Percentiles rank a stretch among this genome's conserved stretches.
phyloP scores from a whole-genome alignment of 2,113 vertebrate genomes.

The Puntigrus tetrazona region DNA sequence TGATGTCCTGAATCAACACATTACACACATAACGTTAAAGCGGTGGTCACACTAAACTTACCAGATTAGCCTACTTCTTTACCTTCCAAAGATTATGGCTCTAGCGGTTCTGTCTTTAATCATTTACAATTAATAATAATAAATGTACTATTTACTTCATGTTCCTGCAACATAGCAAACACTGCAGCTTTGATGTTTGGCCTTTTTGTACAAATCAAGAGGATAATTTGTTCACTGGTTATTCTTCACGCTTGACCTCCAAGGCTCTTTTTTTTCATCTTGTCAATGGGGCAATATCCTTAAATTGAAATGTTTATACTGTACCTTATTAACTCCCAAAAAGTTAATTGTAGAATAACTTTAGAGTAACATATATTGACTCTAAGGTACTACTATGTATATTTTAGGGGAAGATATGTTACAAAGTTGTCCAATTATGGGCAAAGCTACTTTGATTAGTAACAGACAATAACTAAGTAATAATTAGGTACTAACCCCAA shows the following conservation, averaged over 20 bases:
- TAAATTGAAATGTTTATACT: not conserved
- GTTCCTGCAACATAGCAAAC: not conserved
- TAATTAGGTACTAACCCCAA: too few relatives aligned
- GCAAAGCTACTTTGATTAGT: too few relatives aligned
- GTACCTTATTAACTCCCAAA: not conserved
- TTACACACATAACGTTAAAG: not conserved
- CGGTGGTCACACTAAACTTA: not conserved
- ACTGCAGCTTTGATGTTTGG: not conserved
- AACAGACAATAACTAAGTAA: too few relatives aligned
- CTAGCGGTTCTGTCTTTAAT: not conserved
- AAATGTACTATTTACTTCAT: not conserved
- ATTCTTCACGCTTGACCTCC: too few relatives aligned
- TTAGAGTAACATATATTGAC: not conserved
- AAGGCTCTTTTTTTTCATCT: not conserved
- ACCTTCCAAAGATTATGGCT: not conserved
- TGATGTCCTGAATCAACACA: constrained; percentile 7
- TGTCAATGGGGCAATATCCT: not conserved
- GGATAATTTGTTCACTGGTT: too few relatives aligned
- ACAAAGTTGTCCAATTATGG: not conserved
- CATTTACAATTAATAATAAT: not conserved
- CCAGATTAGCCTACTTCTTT: not conserved
- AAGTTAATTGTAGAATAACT: not conserved
- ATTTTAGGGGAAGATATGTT: not conserved
- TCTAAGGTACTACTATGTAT: not conserved
- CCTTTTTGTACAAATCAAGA: not conserved